phyloP scores from a whole-genome alignment of 2,797 vertebrate species.

The Acanthiza pusilla region DNA sequence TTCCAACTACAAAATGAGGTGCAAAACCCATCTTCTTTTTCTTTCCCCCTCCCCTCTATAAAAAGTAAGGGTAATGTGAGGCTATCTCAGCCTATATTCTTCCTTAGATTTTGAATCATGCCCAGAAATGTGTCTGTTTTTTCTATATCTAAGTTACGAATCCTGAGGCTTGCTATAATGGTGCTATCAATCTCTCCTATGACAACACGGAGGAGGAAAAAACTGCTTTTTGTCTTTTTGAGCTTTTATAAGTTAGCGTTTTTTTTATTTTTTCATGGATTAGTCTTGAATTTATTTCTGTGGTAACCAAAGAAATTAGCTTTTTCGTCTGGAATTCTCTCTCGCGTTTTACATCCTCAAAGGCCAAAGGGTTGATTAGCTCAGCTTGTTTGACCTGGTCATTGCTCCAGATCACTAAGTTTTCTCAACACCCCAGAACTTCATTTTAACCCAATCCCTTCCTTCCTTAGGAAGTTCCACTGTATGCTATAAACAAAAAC shows the following conservation, averaged over 20 bases:
- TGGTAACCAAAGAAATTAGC: not conserved
- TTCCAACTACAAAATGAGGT: not conserved
- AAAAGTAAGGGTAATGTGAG: not conserved
- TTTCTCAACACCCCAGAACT: not conserved
- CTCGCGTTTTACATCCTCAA: not conserved
- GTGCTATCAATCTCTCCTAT: slow-evolving; percentile 22
- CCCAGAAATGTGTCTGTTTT: not conserved
- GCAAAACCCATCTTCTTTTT: not conserved
- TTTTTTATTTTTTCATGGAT: not conserved
- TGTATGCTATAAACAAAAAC: not conserved
- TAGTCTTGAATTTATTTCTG: not conserved
- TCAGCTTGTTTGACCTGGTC: not conserved
- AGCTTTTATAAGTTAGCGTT: not conserved
- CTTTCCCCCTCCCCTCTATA: no score
- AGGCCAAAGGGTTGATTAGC: not conserved
- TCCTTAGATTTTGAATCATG: not conserved
- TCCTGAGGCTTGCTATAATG: not conserved
- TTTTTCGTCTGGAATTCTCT: not conserved
- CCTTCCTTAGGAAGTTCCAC: not conserved
- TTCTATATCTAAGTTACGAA: not conserved
- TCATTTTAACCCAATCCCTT: not conserved
- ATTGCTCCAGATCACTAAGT: not conserved
- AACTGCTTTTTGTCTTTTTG: not conserved
- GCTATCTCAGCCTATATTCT: not conserved
- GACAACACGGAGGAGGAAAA: slow-evolving; percentile 17